These are phyloP conservation scores for Diachrysia chrysitis DNA, from an alignment of 2,888 invertebrate genomes.

Conservation along the genomic window DNA sequence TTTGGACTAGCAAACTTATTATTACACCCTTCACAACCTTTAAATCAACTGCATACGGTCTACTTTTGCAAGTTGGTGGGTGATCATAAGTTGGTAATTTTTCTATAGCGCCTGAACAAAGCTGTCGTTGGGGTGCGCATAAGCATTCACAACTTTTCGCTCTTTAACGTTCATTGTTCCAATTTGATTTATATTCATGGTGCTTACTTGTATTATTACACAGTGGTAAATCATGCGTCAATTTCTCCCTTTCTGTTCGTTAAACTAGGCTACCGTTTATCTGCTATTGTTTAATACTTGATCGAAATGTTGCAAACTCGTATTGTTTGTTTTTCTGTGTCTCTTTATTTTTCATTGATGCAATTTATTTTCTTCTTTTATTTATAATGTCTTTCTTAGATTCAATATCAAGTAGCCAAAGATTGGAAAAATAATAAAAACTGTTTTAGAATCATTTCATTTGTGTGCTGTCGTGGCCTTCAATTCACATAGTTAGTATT, in stretches of 20 bases:
- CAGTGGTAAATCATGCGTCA: constrained; percentile 83
- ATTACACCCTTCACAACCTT: constrained; percentile 25
- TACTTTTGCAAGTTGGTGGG: constrained; percentile 34
- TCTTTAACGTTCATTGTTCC: constrained; percentile 87
- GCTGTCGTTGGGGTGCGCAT: constrained; percentile 79
- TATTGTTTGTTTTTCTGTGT: background rate
- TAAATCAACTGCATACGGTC: constrained; percentile 50
- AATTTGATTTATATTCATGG: constrained; percentile 89
- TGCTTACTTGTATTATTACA: constrained; percentile 83
- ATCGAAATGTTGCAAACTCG: constrained; percentile 29
- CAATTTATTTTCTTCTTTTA: background rate
- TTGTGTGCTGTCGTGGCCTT: too few species aligned
- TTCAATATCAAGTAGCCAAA: background rate
- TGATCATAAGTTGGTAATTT: constrained; percentile 53
- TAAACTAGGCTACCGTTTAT: constrained; percentile 60
- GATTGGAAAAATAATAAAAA: background rate
- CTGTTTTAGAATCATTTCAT: too few species aligned
- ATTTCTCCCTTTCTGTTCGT: constrained; percentile 68
- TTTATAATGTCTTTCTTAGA: background rate
- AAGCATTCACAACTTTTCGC: constrained; percentile 88
- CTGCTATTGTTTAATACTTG: constrained; percentile 52
- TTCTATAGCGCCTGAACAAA: constrained; percentile 76
- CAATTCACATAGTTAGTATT: too few species aligned
- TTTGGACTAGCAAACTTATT: constrained; percentile 43
- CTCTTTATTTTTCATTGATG: background rate